Percentiles rank a stretch among this genome's conserved stretches.
These are phyloP conservation scores for Lithophane ornitopus DNA, from an alignment of 2,888 invertebrate genomes.

Conservation along the genomic window DNA sequence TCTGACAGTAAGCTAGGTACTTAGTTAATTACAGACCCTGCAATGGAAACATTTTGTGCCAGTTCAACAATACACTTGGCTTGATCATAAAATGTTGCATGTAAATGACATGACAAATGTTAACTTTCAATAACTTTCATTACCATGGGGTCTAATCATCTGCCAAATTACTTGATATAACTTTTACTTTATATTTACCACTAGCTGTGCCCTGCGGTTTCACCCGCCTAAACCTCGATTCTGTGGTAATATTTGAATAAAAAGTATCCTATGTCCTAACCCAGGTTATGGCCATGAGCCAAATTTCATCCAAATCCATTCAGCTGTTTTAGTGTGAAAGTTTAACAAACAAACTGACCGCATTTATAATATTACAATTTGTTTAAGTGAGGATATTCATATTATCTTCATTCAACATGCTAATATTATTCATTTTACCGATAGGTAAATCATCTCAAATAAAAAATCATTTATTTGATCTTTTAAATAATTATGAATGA, in stretches of 20 bases:
- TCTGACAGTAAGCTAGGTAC: background rate
- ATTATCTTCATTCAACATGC: background rate
- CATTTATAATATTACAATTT: too few relatives aligned
- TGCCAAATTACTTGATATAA: background rate
- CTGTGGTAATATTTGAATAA: too few relatives aligned
- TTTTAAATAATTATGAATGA: background rate
- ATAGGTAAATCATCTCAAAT: background rate
- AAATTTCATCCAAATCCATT: too few relatives aligned
- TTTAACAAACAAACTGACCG: too few relatives aligned
- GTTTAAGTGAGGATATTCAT: too few relatives aligned
- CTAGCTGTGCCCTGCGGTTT: too few relatives aligned
- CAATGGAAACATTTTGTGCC: background rate
- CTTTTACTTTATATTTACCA: background rate
- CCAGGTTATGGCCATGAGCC: too few relatives aligned
- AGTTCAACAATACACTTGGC: background rate
- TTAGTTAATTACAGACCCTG: background rate
- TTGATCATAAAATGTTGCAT: background rate
- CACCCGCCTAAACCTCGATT: too few relatives aligned
- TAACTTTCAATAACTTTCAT: background rate
- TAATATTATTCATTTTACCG: background rate
- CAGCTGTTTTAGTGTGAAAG: too few relatives aligned
- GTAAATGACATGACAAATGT: background rate
- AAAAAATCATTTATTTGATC: background rate
- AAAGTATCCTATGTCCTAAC: too few relatives aligned
- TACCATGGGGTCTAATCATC: background rate